Base-by-base conservation (phyloP, 1,140 invertebrate species). In the Drosophila subobscura region DNA sequence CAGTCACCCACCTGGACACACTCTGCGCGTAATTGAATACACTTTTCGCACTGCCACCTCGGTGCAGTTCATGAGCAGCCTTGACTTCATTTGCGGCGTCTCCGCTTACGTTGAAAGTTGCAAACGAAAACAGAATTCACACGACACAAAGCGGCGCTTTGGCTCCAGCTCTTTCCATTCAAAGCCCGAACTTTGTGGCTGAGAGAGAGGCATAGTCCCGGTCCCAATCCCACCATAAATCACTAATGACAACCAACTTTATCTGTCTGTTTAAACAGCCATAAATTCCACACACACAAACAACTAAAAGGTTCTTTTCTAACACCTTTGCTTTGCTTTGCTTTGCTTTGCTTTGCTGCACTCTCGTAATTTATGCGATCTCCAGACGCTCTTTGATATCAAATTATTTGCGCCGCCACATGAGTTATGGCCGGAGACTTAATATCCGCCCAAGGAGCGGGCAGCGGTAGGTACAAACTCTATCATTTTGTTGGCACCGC, bases 101-200 rank as follows among this genome's bases (percentile, higher is more conserved):
- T 79, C 72, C 79, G 73, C 66, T 85, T 85, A 57, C 81, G 81
- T 88, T 85, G 81, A 86, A 86, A 86, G 78, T 88, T 86, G 83
- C 83, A 86, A 86, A 79, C 83, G 73, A 83, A 88, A 72, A 76
- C 83, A 86, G 74, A 83, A 85, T 85, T 85, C 81, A 85, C 81
- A 85, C 81, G 81, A 37, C 46, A 68, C 66, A 65, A 71, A 65
- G 57, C 65, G 77, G 65, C 77, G 73, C 72, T 72, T 0, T 60
- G 56, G 58, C 60, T 63, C 50, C 7, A 3, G 14, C 12, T 63
- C 46, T 52, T 71, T 64, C 5, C 33, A 66, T 86, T 85, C 81
- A 85, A 88, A 56, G 53, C 40, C 49, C 47, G 59, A 81, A 61
- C 60, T 64, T 45, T 55, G 42, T 22, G 52, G 41, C 42, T 49